Evolutionary conservation across 1,140 invertebrate species (phyloP), one percentile per base, ranked within the genome.

Genomic region (Oryzaephilus surinamensis): DNA sequence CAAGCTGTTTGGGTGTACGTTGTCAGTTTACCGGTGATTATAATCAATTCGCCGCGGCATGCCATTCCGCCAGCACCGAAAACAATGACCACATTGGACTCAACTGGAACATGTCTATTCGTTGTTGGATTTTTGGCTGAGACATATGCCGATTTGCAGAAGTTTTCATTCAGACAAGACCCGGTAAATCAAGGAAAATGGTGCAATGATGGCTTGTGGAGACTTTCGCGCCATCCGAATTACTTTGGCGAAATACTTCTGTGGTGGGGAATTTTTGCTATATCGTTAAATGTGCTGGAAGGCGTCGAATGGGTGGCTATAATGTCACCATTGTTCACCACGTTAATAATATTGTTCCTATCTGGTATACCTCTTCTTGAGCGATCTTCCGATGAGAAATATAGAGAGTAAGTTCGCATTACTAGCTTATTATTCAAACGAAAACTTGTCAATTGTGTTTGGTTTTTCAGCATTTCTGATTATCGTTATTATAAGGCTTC

Each of bases 201-300:
- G 81, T 92, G 88, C 56, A 85, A 89, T 57, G 81, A 82, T 54
- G 88, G 83, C 84, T 64, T 95, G 10, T 96, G 92, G 92, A 76
- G 79, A 27, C 56, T 90, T 10, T 93, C 88, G 0, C 73, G 91
- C 38, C 91, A 95, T 66, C 92, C 92, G 0, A 96, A 96, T 61
- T 96, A 96, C 57, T 93, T 95, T 63, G 92, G 92, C 1, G 92
- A 96, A 66, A 88, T 96, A 17, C 69, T 88, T 0, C 70, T 95
- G 1, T 96, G 92, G 92, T 90, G 87, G 79, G 90, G 90, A 1
- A 81, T 95, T 29, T 95, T 93, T 57, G 74, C 88, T 26, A 87
- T 93, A 58, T 86, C 87, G 0, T 62, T 89, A 1, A 90, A 88
- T 54, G 81, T 91, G 2, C 78, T 94, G 29, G 74, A 81, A 54